These are phyloP conservation scores for Drosophila leonis DNA, from an alignment of 2,888 invertebrate species.

Conservation along the genomic window DNA sequence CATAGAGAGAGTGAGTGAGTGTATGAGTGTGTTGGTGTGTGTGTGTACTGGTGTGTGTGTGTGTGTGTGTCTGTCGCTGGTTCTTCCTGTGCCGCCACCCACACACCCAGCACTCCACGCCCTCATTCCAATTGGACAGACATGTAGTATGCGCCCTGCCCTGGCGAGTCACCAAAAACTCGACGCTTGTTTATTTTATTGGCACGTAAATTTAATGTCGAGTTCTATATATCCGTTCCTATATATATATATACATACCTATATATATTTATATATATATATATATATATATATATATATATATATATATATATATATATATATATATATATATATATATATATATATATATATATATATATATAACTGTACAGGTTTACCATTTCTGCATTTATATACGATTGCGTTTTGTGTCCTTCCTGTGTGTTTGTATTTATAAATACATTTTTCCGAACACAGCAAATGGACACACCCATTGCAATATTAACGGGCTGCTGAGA, in stretches of 20 bases:
- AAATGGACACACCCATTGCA: slow-evolving; percentile 66
- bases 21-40: slow-evolving; percentile 32
- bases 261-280: background rate
- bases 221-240: slow-evolving; percentile 27
- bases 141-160: slow-evolving; percentile 38
- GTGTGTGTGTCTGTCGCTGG: slow-evolving; percentile 50
- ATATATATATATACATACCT: background rate
- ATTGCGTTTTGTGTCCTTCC: slow-evolving; percentile 25
- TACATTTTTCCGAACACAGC: slow-evolving; percentile 62
- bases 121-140: slow-evolving; percentile 22
- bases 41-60: slow-evolving; percentile 7
- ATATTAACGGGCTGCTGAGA: slow-evolving; percentile 35
- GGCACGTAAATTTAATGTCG: slow-evolving; percentile 81
- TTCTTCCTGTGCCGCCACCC: slow-evolving; percentile 54
- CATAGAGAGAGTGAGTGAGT: slow-evolving; percentile 18
- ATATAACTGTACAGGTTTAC: slow-evolving; percentile 43
- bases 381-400: slow-evolving; percentile 57
- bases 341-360: slow-evolving; percentile 3
- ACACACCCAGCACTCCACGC: slow-evolving; percentile 4
- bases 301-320: slow-evolving; percentile 6
- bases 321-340: background rate
- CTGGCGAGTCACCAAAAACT: slow-evolving; percentile 76
- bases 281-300: background rate
- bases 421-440: slow-evolving; percentile 52
- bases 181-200: slow-evolving; percentile 81